Percentiles rank a stretch among this genome's conserved stretches.
These are phyloP conservation scores for Philaenus spumarius DNA, from an alignment of 1,140 invertebrate genomes.

Conservation along the genomic window DNA sequence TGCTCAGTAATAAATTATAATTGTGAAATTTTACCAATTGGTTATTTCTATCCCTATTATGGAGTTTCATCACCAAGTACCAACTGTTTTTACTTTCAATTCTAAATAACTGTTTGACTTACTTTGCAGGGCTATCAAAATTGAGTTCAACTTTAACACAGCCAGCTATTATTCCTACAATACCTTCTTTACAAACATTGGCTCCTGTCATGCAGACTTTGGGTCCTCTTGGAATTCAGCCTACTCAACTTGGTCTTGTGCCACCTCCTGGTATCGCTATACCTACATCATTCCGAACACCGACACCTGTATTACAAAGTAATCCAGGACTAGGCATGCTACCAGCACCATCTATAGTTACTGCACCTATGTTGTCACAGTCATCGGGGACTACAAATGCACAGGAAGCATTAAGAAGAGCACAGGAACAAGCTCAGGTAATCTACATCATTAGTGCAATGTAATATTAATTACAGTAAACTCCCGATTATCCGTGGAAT, in stretches of 20 bases:
- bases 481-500: too few species aligned
- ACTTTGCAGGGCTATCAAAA: constrained; percentile 31
- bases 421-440: constrained; percentile 51
- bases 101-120: background rate
- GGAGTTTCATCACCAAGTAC: background rate
- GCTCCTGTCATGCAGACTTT: constrained; percentile 25
- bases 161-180: constrained; percentile 29
- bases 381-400: constrained; percentile 12
- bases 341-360: constrained; percentile 50
- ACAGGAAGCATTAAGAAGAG: constrained; percentile 51
- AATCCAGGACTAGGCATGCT: constrained; percentile 17
- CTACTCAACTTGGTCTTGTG: constrained; percentile 25
- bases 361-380: constrained; percentile 41
- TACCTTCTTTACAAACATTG: constrained; percentile 27
- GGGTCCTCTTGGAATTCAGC: constrained; percentile 21
- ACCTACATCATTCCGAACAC: too few species aligned
- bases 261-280: constrained; percentile 55
- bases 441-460: too few species aligned
- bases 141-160: constrained; percentile 28
- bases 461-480: too few species aligned
- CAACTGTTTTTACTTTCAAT: too few species aligned
- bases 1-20: too few species aligned
- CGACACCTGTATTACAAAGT: too few species aligned
- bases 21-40: too few species aligned
- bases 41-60: too few species aligned